A percentile compares a stretch with the other conserved stretches of the same genome.
These are phyloP conservation scores for Avahi laniger DNA, from an alignment of 2,797 vertebrate species.

Conservation along the genomic window DNA sequence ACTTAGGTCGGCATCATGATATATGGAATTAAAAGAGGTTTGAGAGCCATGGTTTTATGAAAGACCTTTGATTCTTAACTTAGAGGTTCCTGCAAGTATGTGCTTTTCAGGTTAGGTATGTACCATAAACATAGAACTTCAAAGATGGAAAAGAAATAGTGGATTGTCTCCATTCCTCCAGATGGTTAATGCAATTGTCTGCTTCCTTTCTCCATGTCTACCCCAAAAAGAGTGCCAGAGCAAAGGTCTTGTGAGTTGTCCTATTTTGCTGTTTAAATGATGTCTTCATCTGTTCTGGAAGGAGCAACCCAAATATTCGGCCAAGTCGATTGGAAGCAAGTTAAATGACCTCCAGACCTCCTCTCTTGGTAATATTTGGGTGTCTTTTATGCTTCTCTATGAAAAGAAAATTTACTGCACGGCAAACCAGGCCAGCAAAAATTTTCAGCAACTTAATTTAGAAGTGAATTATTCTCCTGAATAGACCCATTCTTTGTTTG, in stretches of 20 bases:
- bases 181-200: background rate
- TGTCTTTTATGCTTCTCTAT: constrained; percentile 64
- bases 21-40: background rate
- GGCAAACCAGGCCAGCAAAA: constrained; percentile 55
- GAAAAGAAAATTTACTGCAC: constrained; percentile 71
- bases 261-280: constrained; percentile 46
- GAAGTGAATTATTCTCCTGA: constrained; percentile 72
- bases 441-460: constrained; percentile 70
- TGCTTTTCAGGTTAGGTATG: constrained; percentile 34
- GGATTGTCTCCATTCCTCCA: constrained; percentile 42
- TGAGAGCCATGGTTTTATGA: constrained; percentile 16
- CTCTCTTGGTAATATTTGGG: constrained; percentile 70
- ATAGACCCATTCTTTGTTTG: constrained; percentile 68
- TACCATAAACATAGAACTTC: constrained; percentile 41
- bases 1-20: background rate
- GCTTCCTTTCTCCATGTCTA: constrained; percentile 42
- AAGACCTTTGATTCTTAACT: constrained; percentile 47
- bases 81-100: constrained; percentile 47
- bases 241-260: background rate
- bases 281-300: constrained; percentile 61
- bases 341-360: constrained; percentile 29
- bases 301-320: constrained; percentile 13
- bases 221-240: background rate
- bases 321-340: constrained; percentile 66
- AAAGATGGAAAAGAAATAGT: constrained; percentile 57